Evolutionary conservation across 2,113 vertebrate species (phyloP), one percentile per base, ranked within the genome.

Genomic region (Bambusicola thoracicus): DNA sequence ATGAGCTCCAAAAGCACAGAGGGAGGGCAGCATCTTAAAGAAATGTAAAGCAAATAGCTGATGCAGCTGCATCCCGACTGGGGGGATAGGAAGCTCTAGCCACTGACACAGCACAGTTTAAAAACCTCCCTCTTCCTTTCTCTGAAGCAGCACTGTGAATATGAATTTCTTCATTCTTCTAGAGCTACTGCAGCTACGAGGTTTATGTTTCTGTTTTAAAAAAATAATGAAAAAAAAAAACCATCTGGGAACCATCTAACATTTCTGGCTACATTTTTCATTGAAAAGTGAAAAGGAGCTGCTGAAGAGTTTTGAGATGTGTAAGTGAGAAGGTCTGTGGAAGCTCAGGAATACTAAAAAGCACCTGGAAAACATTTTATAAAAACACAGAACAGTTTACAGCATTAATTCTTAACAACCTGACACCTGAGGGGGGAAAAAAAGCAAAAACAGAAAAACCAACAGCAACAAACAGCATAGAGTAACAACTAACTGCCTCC

Each of bases 71-170:
- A 53, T 9, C 41, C 65, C 81, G 56, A 55, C 32, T 55, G 51
- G 29, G 11, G 11, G 1, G 3, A 30, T 2, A 68, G 63, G 30
- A 77, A 81, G 7, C 25, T 13, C 36, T 53, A 79, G 36, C 46
- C 82, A 80, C 63, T 0, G 0, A 62, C 3, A 0, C 0, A 21
- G 59, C 21, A 46, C 3, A 10, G 25, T 63, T 83, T 11, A 49
- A 46, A 36, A 63, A 40, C 15, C 40, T 48, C 2, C 72, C 8
- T 18, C 3, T 34, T 34, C n/a, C 43, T 6, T 17, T 20, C 8
- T 48, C 46, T 49, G 21, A 49, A 73, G 8, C 8, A 44, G 14
- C 12, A 8, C 14, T 53, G 13, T 13, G 41, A 67, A 38, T 25
- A 34, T 0, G 2, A 41, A 9, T 67, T 84, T 81, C 19, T 41